Base-by-base conservation (phyloP, 2,113 vertebrate genomes). In the Grammomys dolichurus region DNA sequence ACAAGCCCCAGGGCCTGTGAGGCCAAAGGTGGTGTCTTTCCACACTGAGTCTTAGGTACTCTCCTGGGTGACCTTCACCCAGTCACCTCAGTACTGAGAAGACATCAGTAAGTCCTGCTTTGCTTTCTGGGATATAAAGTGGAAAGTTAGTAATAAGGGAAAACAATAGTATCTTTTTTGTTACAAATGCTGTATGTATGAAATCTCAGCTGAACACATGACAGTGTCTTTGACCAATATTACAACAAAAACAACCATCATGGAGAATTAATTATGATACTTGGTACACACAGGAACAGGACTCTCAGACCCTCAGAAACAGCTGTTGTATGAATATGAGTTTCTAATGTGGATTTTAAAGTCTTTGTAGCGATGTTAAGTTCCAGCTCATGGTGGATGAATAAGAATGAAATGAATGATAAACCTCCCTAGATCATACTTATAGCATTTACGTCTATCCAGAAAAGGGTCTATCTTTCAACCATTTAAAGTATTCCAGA, bases 261-360 rank as follows among this genome's bases (percentile, higher is more conserved):
- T 46, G 2, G 81, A 94, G 89, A 85, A 86, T 80, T 92, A 91
- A 95, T 84, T 70, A 81, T 5, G 88, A 93, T 17, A 87, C 72
- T 97, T 60, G 89, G 84, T 43, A 90, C 51, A 84, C 12, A 72
- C 12, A 78, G 76, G 65, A 76, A 81, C 9, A 87, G 87, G 14
- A 33, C 81, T 93, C 89, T 67, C 87, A 95, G 77, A 63, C 82
- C 56, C 89, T 92, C 56, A 70, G 81, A 95, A 92, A 78, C 95
- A 96, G 97, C 89, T 97, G 97, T 8, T 82, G 14, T 76, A 31
- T 85, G 93, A 97, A 97, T 97, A 84, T 2, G 2, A 92, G 92
- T 67, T 78, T 65, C 46, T 82, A 95, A 91, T 94, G 93, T 90
- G 78, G 81, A 81, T 95, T 94, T 92, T 60, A 72, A 93, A 97